Conservation (phyloP, 2,888 invertebrate genomes). For the Agrotis segetum region DNA sequence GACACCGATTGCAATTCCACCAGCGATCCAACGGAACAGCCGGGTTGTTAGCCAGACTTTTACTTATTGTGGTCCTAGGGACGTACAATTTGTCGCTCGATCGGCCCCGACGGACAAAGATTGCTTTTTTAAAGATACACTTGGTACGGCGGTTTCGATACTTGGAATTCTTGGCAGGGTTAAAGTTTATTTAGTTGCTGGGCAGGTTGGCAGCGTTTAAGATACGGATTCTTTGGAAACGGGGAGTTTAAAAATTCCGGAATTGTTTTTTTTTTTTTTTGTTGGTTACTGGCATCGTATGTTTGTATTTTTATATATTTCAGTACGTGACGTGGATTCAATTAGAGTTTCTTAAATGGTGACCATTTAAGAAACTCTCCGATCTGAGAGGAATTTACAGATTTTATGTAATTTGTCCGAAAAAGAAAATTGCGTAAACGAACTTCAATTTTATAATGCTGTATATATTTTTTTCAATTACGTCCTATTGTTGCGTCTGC, state of each 20-base stretch:
- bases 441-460: too few species aligned
- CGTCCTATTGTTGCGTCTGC: background rate
- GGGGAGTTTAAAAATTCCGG: background rate
- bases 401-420: too few species aligned
- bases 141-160: slow-evolving; percentile 33
- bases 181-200: slow-evolving; percentile 37
- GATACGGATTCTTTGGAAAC: slow-evolving; percentile 22
- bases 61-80: slow-evolving; percentile 62
- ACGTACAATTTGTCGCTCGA: slow-evolving; percentile 65
- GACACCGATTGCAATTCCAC: slow-evolving; percentile 66
- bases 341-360: background rate
- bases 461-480: background rate
- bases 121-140: slow-evolving; percentile 61
- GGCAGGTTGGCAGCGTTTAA: slow-evolving; percentile 23
- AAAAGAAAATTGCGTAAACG: too few species aligned
- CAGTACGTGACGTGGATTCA: background rate
- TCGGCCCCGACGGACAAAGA: slow-evolving; percentile 51
- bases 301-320: background rate
- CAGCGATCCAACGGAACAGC: slow-evolving; percentile 52
- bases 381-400: too few species aligned
- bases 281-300: background rate
- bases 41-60: slow-evolving; percentile 64
- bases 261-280: slow-evolving; percentile 5
- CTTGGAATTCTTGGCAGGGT: slow-evolving; percentile 41
- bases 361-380: too few species aligned